Conservation (phyloP, 2,888 invertebrate genomes). For the Ophion obscuratus region DNA sequence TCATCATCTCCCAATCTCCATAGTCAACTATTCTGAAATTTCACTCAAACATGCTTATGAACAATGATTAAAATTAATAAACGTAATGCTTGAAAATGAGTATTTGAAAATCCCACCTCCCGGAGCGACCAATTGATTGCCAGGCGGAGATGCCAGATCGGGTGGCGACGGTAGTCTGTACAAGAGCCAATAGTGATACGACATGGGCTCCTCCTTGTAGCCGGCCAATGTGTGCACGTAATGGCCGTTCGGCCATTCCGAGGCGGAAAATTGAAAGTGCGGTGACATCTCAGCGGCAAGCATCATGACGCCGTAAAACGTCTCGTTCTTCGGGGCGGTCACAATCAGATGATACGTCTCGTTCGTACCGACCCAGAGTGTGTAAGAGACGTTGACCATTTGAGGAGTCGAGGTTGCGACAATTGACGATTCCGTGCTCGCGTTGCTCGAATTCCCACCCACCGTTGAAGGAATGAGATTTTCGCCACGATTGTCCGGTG, state of each 20-base stretch:
- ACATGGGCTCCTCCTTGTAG: constrained; percentile 91
- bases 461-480: constrained; percentile 63
- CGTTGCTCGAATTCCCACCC: constrained; percentile 60
- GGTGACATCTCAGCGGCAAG: constrained; percentile 93
- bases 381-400: constrained; percentile 90
- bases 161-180: constrained; percentile 93
- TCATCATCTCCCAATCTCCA: too few relatives aligned
- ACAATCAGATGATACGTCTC: constrained; percentile 92
- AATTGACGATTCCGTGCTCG: constrained; percentile 56
- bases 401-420: constrained; percentile 66
- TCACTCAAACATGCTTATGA: too few relatives aligned
- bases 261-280: constrained; percentile 90
- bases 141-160: constrained; percentile 92
- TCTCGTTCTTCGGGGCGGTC: constrained; percentile 89
- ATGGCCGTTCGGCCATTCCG: constrained; percentile 96
- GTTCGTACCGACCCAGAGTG: constrained; percentile 94
- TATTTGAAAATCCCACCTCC: constrained; percentile 88
- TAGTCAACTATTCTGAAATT: too few relatives aligned
- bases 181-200: constrained; percentile 95
- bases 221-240: constrained; percentile 95
- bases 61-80: too few relatives aligned
- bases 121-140: constrained; percentile 94
- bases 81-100: neutral
- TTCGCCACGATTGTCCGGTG: constrained; percentile 71
- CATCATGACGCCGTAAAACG: constrained; percentile 91